Percentiles rank a stretch among this genome's conserved stretches.
phyloP scores from a whole-genome alignment of 2,888 invertebrate species.

The Osmoderma eremita region DNA sequence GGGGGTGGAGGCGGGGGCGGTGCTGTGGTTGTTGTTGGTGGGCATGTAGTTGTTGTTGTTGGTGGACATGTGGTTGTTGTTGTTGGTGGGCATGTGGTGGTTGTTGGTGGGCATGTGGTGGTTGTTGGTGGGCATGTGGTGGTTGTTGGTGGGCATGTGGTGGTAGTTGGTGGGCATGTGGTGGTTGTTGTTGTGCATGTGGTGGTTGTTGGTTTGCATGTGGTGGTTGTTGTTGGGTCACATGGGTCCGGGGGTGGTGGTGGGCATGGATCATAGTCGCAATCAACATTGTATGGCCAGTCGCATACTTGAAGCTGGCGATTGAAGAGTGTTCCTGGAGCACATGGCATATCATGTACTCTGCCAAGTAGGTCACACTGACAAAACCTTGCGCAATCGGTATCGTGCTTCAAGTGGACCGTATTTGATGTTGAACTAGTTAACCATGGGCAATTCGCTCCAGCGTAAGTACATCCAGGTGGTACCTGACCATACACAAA shows the following conservation, averaged over 20 bases:
- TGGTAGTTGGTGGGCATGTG: too few species aligned
- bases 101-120: too few species aligned
- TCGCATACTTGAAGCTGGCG: constrained; percentile 41
- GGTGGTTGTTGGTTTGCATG: neutral
- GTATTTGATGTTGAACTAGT: too few species aligned
- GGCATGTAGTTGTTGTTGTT: too few species aligned
- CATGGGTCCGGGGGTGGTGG: neutral
- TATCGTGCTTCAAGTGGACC: too few species aligned
- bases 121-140: neutral
- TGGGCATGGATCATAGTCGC: neutral
- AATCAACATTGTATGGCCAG: constrained; percentile 40
- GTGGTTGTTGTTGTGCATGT: neutral
- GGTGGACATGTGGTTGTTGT: neutral
- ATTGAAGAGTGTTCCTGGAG: constrained; percentile 44
- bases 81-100: too few species aligned
- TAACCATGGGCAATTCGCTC: too few species aligned
- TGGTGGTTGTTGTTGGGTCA: neutral
- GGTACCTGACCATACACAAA: neutral
- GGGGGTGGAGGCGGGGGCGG: neutral
- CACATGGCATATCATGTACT: constrained; percentile 39
- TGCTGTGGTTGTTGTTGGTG: neutral
- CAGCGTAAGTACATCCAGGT: too few species aligned
- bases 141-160: neutral
- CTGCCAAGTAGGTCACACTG: constrained; percentile 35
- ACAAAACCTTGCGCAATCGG: neutral